Base-by-base conservation (phyloP, 2,888 invertebrate genomes). In the Caradrina clavipalpis region DNA sequence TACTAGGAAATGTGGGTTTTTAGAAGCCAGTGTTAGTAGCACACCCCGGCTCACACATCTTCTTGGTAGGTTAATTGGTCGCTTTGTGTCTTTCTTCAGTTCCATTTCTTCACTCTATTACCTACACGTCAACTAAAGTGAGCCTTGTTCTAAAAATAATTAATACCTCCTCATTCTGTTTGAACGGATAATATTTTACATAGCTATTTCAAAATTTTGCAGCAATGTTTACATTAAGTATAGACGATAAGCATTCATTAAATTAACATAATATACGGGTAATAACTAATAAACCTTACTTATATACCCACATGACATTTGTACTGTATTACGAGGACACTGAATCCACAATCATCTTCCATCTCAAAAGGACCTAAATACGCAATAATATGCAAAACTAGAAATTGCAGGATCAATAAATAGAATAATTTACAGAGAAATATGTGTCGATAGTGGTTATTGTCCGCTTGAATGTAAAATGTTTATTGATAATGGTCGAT, bases 1-100 rank as follows among this genome's bases (percentile, higher is more conserved):
- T 92, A 93, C 92, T 92, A 90, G 95, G 95, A 91, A 94, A 95
- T 93, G 93, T 93, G 88, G 92, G 94, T 94, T 95, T 94, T 93
- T 89, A 94, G 93, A 92, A 92, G 90, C 89, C 86, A 91, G 92
- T 73, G 83, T 93, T 92, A 94, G 90, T 91, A 87, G 92, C 91
- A 91, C 93, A 89, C 86, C 90, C 90, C 88, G 88, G 87, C 88
- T 87, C 87, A 86, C 88, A 88, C 88, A 91, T 91, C 91, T 91
- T 89, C 88, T 88, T 77, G 86, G 91, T 89, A 89, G 93, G 93
- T 94, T 92, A 93, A 91, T 90, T 88, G 90, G 88, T 85, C 87
- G 84, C 87, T 88, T 87, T 86, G 86, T 83, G 80, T 87, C 86
- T 87, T 87, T 74, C 73, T 73, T 68, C 31, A 78, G 69, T 73